Base-by-base conservation (phyloP, 2,888 invertebrate species). In the Micropterix aruncella region DNA sequence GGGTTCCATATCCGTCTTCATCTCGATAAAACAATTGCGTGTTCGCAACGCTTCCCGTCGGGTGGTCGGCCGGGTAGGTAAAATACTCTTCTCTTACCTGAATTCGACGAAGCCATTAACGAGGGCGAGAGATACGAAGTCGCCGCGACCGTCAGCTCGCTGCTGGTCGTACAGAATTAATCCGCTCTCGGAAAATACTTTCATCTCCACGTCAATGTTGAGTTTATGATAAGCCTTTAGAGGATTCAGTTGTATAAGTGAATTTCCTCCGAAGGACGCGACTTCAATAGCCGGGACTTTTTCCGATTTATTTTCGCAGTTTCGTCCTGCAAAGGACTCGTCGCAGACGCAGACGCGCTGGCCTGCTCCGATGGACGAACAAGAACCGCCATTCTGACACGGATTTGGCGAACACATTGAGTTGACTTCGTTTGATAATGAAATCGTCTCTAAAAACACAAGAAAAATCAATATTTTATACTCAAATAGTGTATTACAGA, bases 161-260 rank as follows among this genome's bases (percentile, higher is more conserved):
- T 91, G 89, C 60, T 90, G 88, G 66, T 85, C 84, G 69, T 89
- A 92, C 52, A 92, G 67, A 54, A 93, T 72, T 47, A 91, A 77
- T 44, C 91, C 91, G 58, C 89, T 84, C 56, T 82, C 77, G 37
- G 84, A 77, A 63, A 84, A 83, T 3, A 87, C 78, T 63, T 84
- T 84, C 65, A 92, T 88, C 65, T 88, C 87, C 49, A 92, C 74
- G 66, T 91, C 89, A 57, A 92, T 79, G 62, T 81, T 85, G 55
- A 90, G 74, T 65, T 86, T 84, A 60, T 84, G 82, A 65, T 86
- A 86, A 52, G 87, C 89, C 62, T 85, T 84, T 53, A 90, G 72
- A 52, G 81, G 78, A 59, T 79, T 80, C 56, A 91, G 71, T 52
- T 80, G 76, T 51, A 88, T 77, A 62, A 80, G 86, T 46, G 90